These are phyloP conservation scores for Yponomeuta evonymella DNA, from an alignment of 2,888 invertebrate species.

Conservation along the genomic window DNA sequence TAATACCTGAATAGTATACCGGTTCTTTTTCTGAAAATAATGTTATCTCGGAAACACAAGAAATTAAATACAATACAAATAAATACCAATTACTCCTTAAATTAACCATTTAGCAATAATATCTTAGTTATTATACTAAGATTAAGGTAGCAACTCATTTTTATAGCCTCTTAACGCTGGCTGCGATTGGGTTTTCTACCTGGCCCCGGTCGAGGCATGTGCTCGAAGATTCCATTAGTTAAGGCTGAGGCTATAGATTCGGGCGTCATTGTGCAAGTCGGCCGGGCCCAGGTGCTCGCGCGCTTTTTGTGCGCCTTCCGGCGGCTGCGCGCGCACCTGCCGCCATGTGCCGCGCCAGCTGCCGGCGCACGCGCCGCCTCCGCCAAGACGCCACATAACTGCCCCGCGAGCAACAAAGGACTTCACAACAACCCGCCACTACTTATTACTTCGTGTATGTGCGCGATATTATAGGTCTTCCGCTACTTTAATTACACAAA, in stretches of 20 bases:
- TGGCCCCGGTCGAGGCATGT: neutral
- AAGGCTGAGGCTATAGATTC: neutral
- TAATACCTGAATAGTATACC: no score
- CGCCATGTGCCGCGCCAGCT: constrained; percentile 54
- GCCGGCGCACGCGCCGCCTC: constrained; percentile 41
- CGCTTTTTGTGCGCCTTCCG: constrained; percentile 69
- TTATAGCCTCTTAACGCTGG: neutral
- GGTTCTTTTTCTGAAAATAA: no score
- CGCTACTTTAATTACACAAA: neutral
- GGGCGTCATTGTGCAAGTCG: constrained; percentile 59
- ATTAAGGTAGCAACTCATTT: no score
- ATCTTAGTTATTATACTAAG: no score
- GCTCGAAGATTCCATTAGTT: neutral
- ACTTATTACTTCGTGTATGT: neutral
- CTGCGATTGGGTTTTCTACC: neutral
- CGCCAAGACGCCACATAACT: constrained; percentile 10
- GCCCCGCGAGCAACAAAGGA: constrained; percentile 3
- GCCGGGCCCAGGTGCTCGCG: constrained; percentile 63
- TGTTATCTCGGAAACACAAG: no score
- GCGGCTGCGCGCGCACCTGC: constrained; percentile 70
- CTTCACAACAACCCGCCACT: neutral
- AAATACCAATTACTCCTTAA: no score
- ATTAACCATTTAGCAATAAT: no score
- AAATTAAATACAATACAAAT: no score
- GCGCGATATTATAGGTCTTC: neutral